A percentile compares a stretch with the other conserved stretches of the same genome.
Conservation (phyloP, 2,797 vertebrate genomes). For the Babyrousa celebensis region DNA sequence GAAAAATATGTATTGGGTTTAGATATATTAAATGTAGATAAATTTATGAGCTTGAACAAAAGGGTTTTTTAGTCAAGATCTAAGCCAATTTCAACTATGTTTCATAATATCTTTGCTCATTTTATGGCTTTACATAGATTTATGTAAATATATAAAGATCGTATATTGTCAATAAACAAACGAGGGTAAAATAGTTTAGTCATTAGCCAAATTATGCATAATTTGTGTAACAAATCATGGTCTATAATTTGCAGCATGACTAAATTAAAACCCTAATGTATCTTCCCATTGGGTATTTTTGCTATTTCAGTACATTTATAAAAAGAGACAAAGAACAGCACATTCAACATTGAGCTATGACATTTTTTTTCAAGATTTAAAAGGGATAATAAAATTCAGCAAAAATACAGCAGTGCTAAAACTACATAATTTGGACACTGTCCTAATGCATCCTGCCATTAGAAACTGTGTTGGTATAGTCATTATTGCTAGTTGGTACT, state of each 20-base stretch:
- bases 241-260: conserved; percentile 2
- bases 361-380: conserved; percentile 73
- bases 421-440: conserved; percentile 85
- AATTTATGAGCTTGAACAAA: background rate
- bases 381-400: conserved; percentile 80
- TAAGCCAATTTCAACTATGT: background rate
- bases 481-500: conserved; percentile 85
- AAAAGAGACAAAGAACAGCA: background rate
- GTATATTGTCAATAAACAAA: conserved; percentile 50
- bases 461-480: conserved; percentile 86
- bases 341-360: conserved; percentile 43
- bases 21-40: background rate
- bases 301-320: background rate
- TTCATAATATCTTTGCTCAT: background rate
- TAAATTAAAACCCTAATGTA: conserved; percentile 27
- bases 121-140: background rate
- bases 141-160: conserved; percentile 41
- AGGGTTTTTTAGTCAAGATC: background rate
- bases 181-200: conserved; percentile 28
- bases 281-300: background rate
- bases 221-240: background rate
- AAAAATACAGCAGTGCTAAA: conserved; percentile 78
- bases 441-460: conserved; percentile 83
- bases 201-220: conserved; percentile 61
- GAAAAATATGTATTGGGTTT: background rate